Conservation (phyloP, 2,888 invertebrate species). For the Zaprionus lineosus region DNA sequence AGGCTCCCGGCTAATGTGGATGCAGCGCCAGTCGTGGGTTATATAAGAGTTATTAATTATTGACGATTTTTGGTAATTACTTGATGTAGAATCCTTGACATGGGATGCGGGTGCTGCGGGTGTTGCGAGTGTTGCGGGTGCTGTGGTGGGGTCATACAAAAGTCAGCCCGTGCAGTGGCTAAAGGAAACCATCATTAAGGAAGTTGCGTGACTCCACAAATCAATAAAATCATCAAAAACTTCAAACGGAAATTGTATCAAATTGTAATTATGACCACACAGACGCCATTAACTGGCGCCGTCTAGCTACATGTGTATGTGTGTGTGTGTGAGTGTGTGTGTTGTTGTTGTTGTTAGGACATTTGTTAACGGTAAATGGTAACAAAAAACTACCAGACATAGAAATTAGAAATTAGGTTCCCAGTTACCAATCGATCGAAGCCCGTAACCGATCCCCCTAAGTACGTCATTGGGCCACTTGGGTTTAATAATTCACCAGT, state of each 20-base stretch:
- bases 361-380: slow-evolving; percentile 20
- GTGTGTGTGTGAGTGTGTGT: background rate
- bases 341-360: slow-evolving; percentile 5
- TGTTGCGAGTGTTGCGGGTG: slow-evolving; percentile 9
- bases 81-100: slow-evolving; percentile 31
- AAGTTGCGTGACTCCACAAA: slow-evolving; percentile 76
- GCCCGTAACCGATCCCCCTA: background rate
- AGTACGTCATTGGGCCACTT: slow-evolving; percentile 38
- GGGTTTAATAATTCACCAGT: slow-evolving; percentile 57
- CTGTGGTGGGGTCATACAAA: background rate
- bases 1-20: background rate
- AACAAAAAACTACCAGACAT: slow-evolving; percentile 17
- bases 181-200: slow-evolving; percentile 20
- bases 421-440: slow-evolving; percentile 19
- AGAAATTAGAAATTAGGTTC: slow-evolving; percentile 9
- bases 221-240: slow-evolving; percentile 73
- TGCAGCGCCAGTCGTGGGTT: slow-evolving; percentile 10
- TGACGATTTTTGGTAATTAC: slow-evolving; percentile 58
- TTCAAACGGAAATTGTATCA: slow-evolving; percentile 72
- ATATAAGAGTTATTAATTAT: slow-evolving; percentile 57
- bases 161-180: background rate
- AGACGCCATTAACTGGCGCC: slow-evolving; percentile 50
- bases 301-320: slow-evolving; percentile 14
- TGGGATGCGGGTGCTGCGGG: no score
- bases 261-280: slow-evolving; percentile 69